A percentile compares a stretch with the other conserved stretches of the same genome.
These are phyloP conservation scores for Anastrepha ludens DNA, from an alignment of 1,140 invertebrate species.

Conservation along the genomic window DNA sequence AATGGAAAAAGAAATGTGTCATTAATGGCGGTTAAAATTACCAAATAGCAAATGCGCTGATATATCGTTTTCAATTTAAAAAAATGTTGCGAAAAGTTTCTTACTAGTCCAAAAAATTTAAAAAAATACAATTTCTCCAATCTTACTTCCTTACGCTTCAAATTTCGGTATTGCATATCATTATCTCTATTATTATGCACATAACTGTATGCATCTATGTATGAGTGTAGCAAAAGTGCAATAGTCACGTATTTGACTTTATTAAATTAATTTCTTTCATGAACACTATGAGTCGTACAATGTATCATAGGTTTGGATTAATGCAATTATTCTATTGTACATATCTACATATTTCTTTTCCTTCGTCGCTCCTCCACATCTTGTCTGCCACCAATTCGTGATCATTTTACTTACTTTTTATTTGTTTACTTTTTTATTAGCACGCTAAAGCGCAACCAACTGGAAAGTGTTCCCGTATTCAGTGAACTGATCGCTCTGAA, in stretches of 20 bases:
- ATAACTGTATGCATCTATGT: too few species aligned
- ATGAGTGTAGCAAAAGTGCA: too few species aligned
- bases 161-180: too few species aligned
- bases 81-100: too few species aligned
- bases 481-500: conserved; percentile 67
- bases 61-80: too few species aligned
- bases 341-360: background rate
- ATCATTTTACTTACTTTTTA: background rate
- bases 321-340: conserved; percentile 3
- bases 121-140: too few species aligned
- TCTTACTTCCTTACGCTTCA: too few species aligned
- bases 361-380: background rate
- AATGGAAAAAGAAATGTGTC: too few species aligned
- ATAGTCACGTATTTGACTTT: conserved; percentile 41
- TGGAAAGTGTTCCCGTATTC: conserved; percentile 69
- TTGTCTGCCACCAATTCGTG: background rate
- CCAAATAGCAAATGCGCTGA: too few species aligned
- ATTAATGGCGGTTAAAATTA: too few species aligned
- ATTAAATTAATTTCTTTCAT: conserved; percentile 23
- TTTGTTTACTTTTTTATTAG: conserved; percentile 54
- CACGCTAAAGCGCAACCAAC: conserved; percentile 69
- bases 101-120: too few species aligned
- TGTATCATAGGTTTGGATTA: conserved; percentile 1
- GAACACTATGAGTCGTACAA: background rate
- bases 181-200: too few species aligned